Base-by-base conservation (phyloP, 2,797 vertebrate genomes). In the Choloepus didactylus region DNA sequence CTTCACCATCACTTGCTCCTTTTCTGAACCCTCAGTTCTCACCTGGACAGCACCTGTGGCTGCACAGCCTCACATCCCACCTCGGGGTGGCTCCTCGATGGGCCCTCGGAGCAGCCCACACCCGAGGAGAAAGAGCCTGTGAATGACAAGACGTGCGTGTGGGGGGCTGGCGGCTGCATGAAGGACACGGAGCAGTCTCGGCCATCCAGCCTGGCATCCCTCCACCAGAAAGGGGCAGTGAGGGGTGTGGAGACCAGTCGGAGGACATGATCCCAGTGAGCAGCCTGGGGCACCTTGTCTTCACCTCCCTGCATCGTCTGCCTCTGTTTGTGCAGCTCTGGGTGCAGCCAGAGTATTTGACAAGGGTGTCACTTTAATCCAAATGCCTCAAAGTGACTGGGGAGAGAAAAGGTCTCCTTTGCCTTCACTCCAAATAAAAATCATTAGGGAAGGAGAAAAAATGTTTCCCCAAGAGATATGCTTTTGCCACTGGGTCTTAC, bases 361-460 rank as follows among this genome's bases (percentile, higher is more conserved):
- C 95, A 97, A 94, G 92, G n/a, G 67, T 94, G 87, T 96, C 93
- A 96, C 92, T 96, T 94, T 94, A 87, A 89, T 92, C 92, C 72
- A 46, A 95, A 93, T 82, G 31, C 69, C 83, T 97, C 76, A 70
- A 87, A 95, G 67, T 96, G 94, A 95, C 62, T 91, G 60, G 54
- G n/a, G n/a, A 87, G 29, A n/a, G 25, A 87, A 86, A 83, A 83
- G 73, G 93, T 96, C 80, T 75, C 69, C 83, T 90, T 93, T 95
- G 72, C 29, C 56, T 94, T 97, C 86, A 88, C 49, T 97, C 93
- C 79, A 95, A 94, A 89, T 70, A 94, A 89, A 91, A 93, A 44
- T 29, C 19, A 84, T 96, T 27, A 54, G 66, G 85, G 49, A 49
- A 49, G 19, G 16, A 64, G 41, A 75, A 88, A 93, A 54, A 81